Conservation (phyloP, 2,113 vertebrate species). For the human (Homo sapiens) region DNA sequence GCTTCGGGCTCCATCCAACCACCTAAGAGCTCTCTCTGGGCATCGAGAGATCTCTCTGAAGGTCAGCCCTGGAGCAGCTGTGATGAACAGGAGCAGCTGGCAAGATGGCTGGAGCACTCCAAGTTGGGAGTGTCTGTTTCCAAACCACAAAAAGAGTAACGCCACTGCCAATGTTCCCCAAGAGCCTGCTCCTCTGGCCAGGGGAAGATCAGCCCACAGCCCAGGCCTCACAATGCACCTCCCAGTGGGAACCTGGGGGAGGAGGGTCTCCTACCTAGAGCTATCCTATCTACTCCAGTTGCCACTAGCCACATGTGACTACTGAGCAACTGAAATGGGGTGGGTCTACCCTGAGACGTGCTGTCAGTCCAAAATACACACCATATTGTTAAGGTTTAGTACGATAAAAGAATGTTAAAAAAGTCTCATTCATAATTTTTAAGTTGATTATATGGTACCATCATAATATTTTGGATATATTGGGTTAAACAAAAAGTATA, state of each 20-base stretch:
- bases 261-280: not conserved
- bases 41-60: not conserved
- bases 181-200: not conserved
- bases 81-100: not conserved
- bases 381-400: not conserved
- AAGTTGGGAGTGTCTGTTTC: not conserved
- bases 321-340: not conserved
- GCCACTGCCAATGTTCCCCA: accelerated
- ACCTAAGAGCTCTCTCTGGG: not conserved
- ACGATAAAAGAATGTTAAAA: not conserved
- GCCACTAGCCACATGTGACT: not conserved
- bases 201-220: not conserved
- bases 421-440: not conserved
- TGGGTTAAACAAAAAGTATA: not conserved
- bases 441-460: not conserved
- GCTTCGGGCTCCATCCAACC: not conserved
- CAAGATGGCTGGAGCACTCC: not conserved
- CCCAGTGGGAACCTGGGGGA: not conserved
- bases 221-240: accelerated
- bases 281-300: accelerated
- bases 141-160: not conserved
- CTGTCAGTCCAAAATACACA: not conserved
- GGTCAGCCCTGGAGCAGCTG: not conserved
- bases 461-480: not conserved
- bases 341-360: accelerated